phyloP scores from a whole-genome alignment of 1,140 invertebrate species.

The Drosophila sulfurigaster region DNA sequence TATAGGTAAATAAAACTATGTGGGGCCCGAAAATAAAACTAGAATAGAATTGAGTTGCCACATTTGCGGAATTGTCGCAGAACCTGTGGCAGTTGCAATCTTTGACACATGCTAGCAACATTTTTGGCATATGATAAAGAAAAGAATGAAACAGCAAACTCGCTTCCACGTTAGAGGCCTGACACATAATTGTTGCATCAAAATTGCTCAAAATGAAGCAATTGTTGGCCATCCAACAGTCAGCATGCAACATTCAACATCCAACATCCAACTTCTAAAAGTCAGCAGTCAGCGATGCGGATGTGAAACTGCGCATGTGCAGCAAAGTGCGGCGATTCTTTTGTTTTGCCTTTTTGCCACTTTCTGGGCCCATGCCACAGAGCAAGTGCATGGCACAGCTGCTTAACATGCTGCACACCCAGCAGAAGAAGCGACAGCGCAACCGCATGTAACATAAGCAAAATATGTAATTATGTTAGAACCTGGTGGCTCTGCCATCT shows the following conservation, averaged over 20 bases:
- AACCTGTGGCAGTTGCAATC: slow-evolving; percentile 14
- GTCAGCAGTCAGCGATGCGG: slow-evolving; percentile 60
- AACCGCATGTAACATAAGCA: slow-evolving; percentile 47
- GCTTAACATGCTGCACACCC: slow-evolving; percentile 75
- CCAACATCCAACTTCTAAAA: slow-evolving; percentile 1
- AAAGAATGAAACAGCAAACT: slow-evolving; percentile 73
- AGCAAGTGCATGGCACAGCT: slow-evolving; percentile 50
- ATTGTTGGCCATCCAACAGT: slow-evolving; percentile 53
- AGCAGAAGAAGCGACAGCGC: slow-evolving; percentile 29
- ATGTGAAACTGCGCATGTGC: slow-evolving; percentile 77
- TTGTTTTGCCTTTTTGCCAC: slow-evolving; percentile 70
- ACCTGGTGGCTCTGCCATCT: slow-evolving; percentile 50
- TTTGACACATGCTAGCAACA: slow-evolving; percentile 53
- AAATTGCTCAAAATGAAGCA: slow-evolving; percentile 78
- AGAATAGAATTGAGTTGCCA: no score
- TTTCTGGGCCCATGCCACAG: slow-evolving; percentile 45
- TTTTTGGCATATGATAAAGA: slow-evolving; percentile 72
- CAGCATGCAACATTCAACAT: slow-evolving; percentile 8
- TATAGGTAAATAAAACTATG: background rate
- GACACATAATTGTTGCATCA: slow-evolving; percentile 71
- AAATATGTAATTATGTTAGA: slow-evolving; percentile 80
- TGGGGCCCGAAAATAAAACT: no score
- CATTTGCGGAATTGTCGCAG: slow-evolving; percentile 9
- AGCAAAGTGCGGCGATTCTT: slow-evolving; percentile 61
- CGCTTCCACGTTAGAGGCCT: background rate